phyloP scores from a whole-genome alignment of 1,140 invertebrate genomes.

The Ditylenchus dipsaci region DNA sequence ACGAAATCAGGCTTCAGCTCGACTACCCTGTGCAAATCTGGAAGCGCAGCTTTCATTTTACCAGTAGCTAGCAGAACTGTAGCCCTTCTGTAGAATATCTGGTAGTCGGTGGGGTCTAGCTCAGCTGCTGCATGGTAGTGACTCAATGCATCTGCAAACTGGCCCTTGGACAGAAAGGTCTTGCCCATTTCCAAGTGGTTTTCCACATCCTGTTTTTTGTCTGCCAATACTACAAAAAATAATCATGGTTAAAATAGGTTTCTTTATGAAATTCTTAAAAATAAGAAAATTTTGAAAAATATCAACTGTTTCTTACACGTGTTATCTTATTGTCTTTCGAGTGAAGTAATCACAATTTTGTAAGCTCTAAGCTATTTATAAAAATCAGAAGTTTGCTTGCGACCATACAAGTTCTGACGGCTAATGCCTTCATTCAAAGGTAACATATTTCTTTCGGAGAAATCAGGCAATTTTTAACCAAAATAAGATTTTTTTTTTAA shows the following conservation, averaged over 20 bases:
- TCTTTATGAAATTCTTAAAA: neutral
- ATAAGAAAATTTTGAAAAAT: neutral
- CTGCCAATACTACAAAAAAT: constrained; percentile 14
- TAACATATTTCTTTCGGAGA: too few species aligned
- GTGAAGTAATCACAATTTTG: neutral
- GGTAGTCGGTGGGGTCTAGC: constrained; percentile 88
- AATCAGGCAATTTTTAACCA: too few species aligned
- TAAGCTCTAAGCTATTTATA: too few species aligned
- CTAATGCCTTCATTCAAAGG: too few species aligned
- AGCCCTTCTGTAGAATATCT: constrained; percentile 76
- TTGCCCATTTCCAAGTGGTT: constrained; percentile 44
- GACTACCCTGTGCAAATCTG: constrained; percentile 84
- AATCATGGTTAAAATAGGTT: neutral
- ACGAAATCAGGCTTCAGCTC: constrained; percentile 90
- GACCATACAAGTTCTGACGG: too few species aligned
- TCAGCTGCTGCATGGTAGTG: constrained; percentile 98
- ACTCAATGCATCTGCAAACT: constrained; percentile 87
- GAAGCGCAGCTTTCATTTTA: constrained; percentile 86
- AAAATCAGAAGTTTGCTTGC: too few species aligned
- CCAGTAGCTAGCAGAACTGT: constrained; percentile 82
- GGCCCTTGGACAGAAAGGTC: constrained; percentile 64
- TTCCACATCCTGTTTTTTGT: constrained; percentile 34
- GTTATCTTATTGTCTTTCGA: too few species aligned
- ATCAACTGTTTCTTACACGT: neutral
- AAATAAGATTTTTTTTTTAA: too few species aligned